Conservation (phyloP, 1,140 invertebrate genomes). For the Brachionus koreanus region DNA sequence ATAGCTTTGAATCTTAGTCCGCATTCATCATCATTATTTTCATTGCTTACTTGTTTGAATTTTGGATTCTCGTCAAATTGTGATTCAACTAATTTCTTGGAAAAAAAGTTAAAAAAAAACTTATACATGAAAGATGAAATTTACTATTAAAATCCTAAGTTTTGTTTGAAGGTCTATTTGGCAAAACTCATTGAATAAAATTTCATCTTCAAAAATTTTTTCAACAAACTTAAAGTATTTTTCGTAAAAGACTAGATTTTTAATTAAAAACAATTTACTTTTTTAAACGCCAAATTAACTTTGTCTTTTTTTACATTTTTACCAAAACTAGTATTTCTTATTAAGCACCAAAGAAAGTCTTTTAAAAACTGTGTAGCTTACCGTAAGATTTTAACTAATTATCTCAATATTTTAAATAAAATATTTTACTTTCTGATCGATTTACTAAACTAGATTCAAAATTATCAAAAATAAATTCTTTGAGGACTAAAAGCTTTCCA, state of each 20-base stretch:
- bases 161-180: background rate
- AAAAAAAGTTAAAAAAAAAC: background rate
- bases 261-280: background rate
- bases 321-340: slow-evolving; percentile 4
- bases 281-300: background rate
- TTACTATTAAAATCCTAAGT: background rate
- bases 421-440: background rate
- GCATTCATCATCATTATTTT: background rate
- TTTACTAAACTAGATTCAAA: background rate
- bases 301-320: slow-evolving; percentile 29
- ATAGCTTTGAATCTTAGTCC: background rate
- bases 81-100: background rate
- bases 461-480: slow-evolving; percentile 12
- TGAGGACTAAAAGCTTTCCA: background rate
- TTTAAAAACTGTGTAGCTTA: background rate
- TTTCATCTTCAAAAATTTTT: background rate
- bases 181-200: background rate
- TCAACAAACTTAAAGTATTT: background rate
- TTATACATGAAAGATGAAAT: background rate
- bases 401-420: background rate
- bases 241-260: background rate
- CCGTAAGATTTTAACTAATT: background rate
- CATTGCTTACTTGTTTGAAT: background rate
- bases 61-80: slow-evolving; percentile 40
- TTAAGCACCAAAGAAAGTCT: background rate